Base-by-base conservation (phyloP, 2,113 vertebrate species). In the Brachypodius melanocephalos region DNA sequence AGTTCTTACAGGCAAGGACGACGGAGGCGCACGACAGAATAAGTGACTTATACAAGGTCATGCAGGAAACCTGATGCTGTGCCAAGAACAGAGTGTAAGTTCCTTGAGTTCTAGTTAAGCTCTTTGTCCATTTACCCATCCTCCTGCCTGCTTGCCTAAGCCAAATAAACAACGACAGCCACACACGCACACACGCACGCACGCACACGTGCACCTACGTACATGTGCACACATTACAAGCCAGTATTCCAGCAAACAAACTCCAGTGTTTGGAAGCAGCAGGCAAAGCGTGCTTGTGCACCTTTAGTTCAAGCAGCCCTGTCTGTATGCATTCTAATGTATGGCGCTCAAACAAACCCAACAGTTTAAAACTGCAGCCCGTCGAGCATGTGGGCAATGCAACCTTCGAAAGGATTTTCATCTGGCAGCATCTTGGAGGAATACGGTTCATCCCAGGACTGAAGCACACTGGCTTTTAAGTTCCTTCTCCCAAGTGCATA, bases 11-110 rank as follows among this genome's bases (percentile, higher is more conserved):
- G 74, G 72, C 79, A 51, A 89, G 55, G 90, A 94, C 12, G 22
- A 52, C 46, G 74, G 75, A 86, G 52, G 48, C 6, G 2, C 71
- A 83, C 14, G 2, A 54, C 81, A 89, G 81, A 97, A 92, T 95
- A 92, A 95, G 93, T 95, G 89, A 96, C 95, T 97, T 96, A 96
- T 83, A 83, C 94, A 97, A 95, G 92, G 94, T 96, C 94, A 96
- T 11, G 57, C 82, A 93, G 88, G 85, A 96, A 97, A 95, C 31
- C 40, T 95, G 95, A 93, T 2, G 10, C 93, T 43, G 59, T 6
- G 88, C 90, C 91, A 96, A 95, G 92, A 95, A 92, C 90, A 88
- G 65, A 93, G 49, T 5, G 38, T 90, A 93, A 95, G 91, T 94
- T 97, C 84, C 95, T 96, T 96, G 82, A 96, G 92, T 90, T 94